Evolutionary conservation across 2,888 invertebrate species (phyloP).

Genomic region (Salticus scenicus): DNA sequence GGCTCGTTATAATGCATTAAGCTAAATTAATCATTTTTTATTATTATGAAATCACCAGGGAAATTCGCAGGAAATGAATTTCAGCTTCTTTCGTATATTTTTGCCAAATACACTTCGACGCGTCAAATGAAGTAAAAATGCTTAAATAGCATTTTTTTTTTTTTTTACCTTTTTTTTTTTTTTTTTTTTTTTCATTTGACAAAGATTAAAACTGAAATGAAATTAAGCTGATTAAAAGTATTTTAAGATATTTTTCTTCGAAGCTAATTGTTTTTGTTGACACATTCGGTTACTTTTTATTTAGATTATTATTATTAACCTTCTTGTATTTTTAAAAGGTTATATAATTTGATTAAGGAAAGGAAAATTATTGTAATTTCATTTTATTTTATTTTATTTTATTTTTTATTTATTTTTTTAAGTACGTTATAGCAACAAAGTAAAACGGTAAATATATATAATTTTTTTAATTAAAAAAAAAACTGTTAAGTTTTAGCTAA

Average conservation of each 20-base stretch:
- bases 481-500: too few species aligned
- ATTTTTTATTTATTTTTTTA: too few species aligned
- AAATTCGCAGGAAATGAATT: neutral
- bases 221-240: slow-evolving; percentile 6
- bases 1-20: slow-evolving; percentile 29
- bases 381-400: too few species aligned
- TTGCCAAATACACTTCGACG: neutral
- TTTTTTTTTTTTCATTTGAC: neutral
- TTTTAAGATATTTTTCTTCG: neutral
- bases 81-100: neutral
- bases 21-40: slow-evolving; percentile 55
- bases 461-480: too few species aligned
- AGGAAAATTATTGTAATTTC: too few species aligned
- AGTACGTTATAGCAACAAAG: too few species aligned
- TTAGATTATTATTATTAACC: neutral
- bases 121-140: neutral
- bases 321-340: too few species aligned
- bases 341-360: too few species aligned
- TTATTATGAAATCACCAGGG: slow-evolving; percentile 47
- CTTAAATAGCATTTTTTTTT: neutral
- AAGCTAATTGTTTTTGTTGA: neutral
- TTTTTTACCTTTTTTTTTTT: neutral
- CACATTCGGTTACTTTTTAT: neutral
- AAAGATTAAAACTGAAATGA: slow-evolving; percentile 17
- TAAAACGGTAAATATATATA: too few species aligned